Percentiles rank a stretch among this genome's conserved stretches.
These are phyloP conservation scores for Phyllotis vaccarum DNA, from an alignment of 2,797 vertebrate species.

Conservation along the genomic window DNA sequence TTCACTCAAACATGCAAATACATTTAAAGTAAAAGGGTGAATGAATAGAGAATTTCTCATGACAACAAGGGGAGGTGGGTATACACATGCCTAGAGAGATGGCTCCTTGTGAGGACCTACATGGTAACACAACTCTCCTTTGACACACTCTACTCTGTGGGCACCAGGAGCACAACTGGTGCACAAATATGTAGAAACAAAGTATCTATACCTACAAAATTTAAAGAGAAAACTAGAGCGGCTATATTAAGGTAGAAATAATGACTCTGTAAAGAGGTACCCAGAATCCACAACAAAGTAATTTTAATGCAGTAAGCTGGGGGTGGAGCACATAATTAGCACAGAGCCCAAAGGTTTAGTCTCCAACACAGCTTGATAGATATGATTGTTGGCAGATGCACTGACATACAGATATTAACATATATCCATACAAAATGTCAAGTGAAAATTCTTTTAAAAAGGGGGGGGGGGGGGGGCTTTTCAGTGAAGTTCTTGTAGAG, in stretches of 20 bases:
- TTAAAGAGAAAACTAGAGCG: not conserved
- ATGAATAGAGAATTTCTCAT: not conserved
- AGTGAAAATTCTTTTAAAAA: not conserved
- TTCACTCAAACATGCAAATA: conserved; percentile 25
- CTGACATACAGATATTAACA: not conserved
- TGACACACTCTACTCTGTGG: not conserved
- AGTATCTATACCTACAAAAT: not conserved
- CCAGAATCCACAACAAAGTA: not conserved
- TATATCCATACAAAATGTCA: not conserved
- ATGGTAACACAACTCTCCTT: not conserved
- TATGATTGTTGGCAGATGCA: not conserved
- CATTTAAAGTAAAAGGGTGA: not conserved
- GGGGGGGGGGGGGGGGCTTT: too few relatives aligned
- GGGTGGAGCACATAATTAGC: not conserved
- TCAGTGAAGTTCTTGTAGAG: not conserved
- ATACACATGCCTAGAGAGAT: not conserved
- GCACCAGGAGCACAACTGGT: not conserved
- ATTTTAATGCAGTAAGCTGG: not conserved
- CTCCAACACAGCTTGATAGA: not conserved
- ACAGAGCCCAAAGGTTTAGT: not conserved
- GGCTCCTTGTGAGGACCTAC: not conserved
- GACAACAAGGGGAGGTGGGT: not conserved
- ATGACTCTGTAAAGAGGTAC: not conserved
- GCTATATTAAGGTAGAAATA: not conserved
- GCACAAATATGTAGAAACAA: not conserved